Conservation (phyloP, 23 tunicate species). For the Ascidia mentula region DNA sequence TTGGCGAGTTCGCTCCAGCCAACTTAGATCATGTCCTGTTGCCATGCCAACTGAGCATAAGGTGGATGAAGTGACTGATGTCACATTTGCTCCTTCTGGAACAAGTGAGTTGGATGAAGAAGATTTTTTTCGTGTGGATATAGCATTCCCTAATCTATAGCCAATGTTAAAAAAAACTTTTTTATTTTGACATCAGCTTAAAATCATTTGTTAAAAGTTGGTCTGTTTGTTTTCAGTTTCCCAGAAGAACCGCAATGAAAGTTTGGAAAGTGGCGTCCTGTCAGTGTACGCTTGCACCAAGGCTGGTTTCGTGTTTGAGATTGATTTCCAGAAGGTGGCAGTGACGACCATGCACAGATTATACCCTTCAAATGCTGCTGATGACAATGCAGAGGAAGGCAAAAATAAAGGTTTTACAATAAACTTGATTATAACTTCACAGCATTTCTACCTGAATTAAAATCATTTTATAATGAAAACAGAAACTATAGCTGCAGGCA, state of each 20-base stretch:
- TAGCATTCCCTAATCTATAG: not conserved
- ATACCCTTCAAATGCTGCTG: slow-evolving; percentile 27
- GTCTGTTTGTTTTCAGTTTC: slow-evolving; percentile 8
- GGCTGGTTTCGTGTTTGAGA: slow-evolving; percentile 61
- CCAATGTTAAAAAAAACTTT: not conserved
- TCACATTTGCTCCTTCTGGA: slow-evolving; percentile 62
- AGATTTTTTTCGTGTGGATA: not conserved
- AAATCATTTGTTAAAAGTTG: too few species aligned
- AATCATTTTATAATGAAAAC: too few species aligned
- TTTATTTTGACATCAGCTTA: not conserved
- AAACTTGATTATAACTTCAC: too few species aligned
- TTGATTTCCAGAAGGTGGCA: slow-evolving; percentile 69
- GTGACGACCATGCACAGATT: slow-evolving; percentile 30
- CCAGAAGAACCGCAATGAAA: slow-evolving; percentile 12
- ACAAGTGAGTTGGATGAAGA: slow-evolving; percentile 19
- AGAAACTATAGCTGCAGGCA: too few species aligned
- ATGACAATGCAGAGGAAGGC: not conserved
- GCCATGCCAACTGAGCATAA: slow-evolving; percentile 57
- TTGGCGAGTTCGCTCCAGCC: slow-evolving; percentile 88
- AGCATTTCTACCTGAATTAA: too few species aligned
- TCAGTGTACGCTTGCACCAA: slow-evolving; percentile 85
- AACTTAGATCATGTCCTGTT: slow-evolving; percentile 89
- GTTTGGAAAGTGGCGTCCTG: not conserved
- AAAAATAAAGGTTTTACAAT: not conserved
- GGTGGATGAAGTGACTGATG: slow-evolving; percentile 74